Percentiles rank a stretch among this genome's conserved stretches.
Evolutionary conservation across 2,113 vertebrate genomes (phyloP).

Genomic region (Tragelaphus imberbis): DNA sequence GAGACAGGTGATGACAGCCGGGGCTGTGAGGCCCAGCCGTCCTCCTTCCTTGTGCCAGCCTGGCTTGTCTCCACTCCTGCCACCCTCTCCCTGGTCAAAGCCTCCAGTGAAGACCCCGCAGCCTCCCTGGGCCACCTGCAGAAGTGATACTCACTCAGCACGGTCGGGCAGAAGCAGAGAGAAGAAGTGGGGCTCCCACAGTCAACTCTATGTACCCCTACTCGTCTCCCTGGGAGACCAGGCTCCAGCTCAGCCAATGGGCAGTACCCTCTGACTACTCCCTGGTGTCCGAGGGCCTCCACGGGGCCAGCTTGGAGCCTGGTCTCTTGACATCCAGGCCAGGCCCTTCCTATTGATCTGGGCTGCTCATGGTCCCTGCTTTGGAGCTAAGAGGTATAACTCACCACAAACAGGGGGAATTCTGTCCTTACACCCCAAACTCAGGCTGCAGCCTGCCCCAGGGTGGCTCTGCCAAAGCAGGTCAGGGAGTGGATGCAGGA

Average conservation of each 20-base stretch:
- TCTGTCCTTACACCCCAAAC: neutral
- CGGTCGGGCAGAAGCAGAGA: neutral
- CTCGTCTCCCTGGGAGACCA: neutral
- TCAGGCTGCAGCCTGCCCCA: neutral
- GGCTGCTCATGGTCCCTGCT: neutral
- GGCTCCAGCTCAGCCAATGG: neutral
- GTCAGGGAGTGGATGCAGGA: neutral
- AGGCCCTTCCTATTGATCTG: neutral
- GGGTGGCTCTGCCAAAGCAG: neutral
- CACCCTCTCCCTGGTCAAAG: neutral
- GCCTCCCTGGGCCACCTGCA: neutral
- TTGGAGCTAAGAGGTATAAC: neutral
- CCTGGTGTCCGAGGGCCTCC: neutral
- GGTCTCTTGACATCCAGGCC: neutral
- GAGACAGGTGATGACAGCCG: neutral
- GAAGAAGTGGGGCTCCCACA: neutral
- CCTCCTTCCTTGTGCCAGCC: neutral
- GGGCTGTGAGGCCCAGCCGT: neutral
- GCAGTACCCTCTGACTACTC: neutral
- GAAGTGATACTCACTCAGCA: neutral
- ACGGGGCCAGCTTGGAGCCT: neutral
- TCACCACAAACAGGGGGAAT: neutral
- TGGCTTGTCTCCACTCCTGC: too few species aligned
- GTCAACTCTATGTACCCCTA: neutral
- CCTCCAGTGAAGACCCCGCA: neutral